These are phyloP conservation scores for Prunella fulvescens DNA, from an alignment of 2,113 vertebrate genomes.

Conservation along the genomic window DNA sequence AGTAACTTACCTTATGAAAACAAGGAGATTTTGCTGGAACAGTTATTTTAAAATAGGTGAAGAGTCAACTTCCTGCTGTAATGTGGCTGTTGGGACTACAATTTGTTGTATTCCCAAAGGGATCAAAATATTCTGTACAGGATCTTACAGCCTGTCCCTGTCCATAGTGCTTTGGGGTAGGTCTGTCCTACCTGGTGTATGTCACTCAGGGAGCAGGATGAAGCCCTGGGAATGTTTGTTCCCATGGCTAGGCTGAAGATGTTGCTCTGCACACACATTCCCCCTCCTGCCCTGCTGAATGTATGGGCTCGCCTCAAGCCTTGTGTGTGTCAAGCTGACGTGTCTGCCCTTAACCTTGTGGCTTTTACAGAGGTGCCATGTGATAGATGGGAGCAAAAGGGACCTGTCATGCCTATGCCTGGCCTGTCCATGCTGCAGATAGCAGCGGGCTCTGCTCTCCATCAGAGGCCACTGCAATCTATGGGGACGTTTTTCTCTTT, in stretches of 20 bases:
- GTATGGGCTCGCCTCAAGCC: neutral
- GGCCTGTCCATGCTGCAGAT: neutral
- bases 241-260: neutral
- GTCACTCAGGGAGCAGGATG: neutral
- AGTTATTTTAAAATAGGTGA: neutral
- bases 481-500: neutral
- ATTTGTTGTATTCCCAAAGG: neutral
- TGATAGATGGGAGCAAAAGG: neutral
- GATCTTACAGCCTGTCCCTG: neutral
- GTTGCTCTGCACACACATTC: neutral
- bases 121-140: neutral
- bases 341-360: neutral
- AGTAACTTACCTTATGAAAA: neutral
- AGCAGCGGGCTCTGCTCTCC: constrained; percentile 25
- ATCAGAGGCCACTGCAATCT: neutral
- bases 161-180: neutral
- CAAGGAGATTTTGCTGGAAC: neutral
- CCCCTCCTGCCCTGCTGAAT: neutral
- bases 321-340: neutral
- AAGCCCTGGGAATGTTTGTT: neutral
- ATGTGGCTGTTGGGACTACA: neutral
- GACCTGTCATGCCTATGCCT: neutral
- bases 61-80: neutral
- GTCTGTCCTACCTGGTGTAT: neutral
- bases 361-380: neutral